Evolutionary conservation across 2,888 invertebrate genomes (phyloP).

Genomic region (Rhamnusium bicolor): DNA sequence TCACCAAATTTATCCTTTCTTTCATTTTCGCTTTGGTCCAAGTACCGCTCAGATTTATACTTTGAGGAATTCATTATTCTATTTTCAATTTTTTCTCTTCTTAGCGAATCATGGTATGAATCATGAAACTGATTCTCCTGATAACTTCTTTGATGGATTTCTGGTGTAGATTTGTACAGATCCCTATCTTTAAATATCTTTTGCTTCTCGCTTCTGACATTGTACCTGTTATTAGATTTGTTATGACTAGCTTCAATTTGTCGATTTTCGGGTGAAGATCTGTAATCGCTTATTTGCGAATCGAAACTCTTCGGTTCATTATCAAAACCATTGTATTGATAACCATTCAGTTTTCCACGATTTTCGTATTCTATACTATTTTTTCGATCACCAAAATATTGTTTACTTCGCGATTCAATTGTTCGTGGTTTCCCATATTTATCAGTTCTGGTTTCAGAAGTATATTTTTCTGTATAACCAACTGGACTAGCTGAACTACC

Average conservation of each 20-base stretch:
- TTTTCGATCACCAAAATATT: constrained; percentile 66
- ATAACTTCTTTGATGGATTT: constrained; percentile 74
- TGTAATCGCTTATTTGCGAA: constrained; percentile 76
- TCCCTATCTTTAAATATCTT: constrained; percentile 69
- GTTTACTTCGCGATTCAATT: constrained; percentile 70
- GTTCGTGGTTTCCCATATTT: constrained; percentile 70
- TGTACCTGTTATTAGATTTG: constrained; percentile 59
- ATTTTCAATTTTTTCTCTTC: constrained; percentile 75
- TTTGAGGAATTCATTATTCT: constrained; percentile 57
- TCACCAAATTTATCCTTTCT: constrained; percentile 78
- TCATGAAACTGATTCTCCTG: constrained; percentile 66
- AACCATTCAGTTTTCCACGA: constrained; percentile 43
- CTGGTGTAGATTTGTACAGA: constrained; percentile 77
- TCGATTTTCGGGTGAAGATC: constrained; percentile 75
- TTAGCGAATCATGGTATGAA: constrained; percentile 76
- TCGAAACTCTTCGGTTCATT: constrained; percentile 81
- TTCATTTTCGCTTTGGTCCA: constrained; percentile 70
- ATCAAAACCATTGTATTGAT: constrained; percentile 66
- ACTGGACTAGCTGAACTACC: constrained; percentile 74
- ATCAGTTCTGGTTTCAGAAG: constrained; percentile 73
- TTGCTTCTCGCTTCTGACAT: constrained; percentile 56
- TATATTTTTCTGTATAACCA: constrained; percentile 73
- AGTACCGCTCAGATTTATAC: constrained; percentile 69
- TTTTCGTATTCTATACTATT: constrained; percentile 47
- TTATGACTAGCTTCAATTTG: constrained; percentile 65